Percentiles rank a stretch among this genome's conserved stretches.
phyloP scores from a whole-genome alignment of 2,113 vertebrate genomes.

The Aegithalos caudatus region DNA sequence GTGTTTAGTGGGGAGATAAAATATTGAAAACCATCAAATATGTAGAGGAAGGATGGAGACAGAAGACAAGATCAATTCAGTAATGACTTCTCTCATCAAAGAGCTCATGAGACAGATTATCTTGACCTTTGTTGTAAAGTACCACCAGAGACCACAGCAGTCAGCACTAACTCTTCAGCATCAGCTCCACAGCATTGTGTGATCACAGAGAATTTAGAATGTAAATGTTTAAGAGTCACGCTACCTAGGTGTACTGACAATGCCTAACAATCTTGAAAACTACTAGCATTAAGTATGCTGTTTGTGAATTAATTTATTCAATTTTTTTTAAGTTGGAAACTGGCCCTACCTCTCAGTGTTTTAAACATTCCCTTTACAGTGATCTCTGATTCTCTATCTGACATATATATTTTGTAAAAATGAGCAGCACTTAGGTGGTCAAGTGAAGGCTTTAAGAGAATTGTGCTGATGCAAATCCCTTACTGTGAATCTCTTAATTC shows the following conservation, averaged over 20 bases:
- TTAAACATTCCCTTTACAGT: neutral
- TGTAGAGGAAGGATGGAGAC: neutral
- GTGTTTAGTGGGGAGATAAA: neutral
- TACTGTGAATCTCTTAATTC: neutral
- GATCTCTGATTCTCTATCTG: neutral
- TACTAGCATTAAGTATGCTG: neutral
- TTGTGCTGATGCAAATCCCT: neutral
- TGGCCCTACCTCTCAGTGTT: neutral
- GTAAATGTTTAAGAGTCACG: neutral
- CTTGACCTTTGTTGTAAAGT: neutral
- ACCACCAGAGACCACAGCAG: neutral
- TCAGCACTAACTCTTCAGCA: neutral
- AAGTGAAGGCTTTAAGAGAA: neutral
- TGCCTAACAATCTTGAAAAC: neutral
- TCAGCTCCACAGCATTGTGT: neutral
- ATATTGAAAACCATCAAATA: neutral
- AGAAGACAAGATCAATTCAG: neutral
- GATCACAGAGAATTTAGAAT: neutral
- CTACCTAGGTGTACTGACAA: neutral
- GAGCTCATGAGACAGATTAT: neutral
- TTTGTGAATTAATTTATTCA: neutral
- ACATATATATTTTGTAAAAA: neutral
- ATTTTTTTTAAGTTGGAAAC: neutral
- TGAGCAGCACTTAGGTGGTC: neutral
- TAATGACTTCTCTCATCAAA: neutral